Conservation (phyloP, 2,113 vertebrate genomes). For the Ameiurus melas region DNA sequence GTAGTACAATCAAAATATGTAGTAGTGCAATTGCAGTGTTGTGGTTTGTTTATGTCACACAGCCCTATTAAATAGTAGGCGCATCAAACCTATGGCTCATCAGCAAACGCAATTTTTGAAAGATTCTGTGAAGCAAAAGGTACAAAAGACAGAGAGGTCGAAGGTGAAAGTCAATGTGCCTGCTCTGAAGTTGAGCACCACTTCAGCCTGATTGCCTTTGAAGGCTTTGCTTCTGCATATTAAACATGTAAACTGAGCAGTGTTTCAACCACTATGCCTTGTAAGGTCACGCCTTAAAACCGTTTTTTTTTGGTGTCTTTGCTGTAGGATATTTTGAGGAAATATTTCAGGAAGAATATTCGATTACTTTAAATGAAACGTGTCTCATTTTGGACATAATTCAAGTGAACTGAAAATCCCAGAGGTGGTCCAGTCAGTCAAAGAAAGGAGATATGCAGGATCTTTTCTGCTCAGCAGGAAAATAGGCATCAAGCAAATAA, state of each 20-base stretch:
- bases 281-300: neutral
- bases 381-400: neutral
- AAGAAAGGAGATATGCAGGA: neutral
- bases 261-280: neutral
- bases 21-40: neutral
- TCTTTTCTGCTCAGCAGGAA: neutral
- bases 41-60: neutral
- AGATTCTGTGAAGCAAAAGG: neutral
- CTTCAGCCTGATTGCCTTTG: neutral
- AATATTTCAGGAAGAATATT: neutral
- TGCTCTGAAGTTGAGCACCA: slow-evolving; percentile 2
- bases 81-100: neutral
- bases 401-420: neutral
- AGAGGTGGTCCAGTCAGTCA: neutral
- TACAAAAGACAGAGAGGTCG: neutral
- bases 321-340: neutral
- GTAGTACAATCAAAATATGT: neutral
- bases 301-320: neutral
- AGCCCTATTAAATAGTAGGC: neutral
- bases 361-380: neutral
- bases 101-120: neutral
- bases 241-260: slow-evolving; percentile 6
- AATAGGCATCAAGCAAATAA: neutral
- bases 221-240: slow-evolving; percentile 21
- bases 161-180: slow-evolving; percentile 3